Percentiles rank a stretch among this genome's conserved stretches.
Evolutionary conservation across 2,888 invertebrate species (phyloP).

Genomic region (Neria commutata): DNA sequence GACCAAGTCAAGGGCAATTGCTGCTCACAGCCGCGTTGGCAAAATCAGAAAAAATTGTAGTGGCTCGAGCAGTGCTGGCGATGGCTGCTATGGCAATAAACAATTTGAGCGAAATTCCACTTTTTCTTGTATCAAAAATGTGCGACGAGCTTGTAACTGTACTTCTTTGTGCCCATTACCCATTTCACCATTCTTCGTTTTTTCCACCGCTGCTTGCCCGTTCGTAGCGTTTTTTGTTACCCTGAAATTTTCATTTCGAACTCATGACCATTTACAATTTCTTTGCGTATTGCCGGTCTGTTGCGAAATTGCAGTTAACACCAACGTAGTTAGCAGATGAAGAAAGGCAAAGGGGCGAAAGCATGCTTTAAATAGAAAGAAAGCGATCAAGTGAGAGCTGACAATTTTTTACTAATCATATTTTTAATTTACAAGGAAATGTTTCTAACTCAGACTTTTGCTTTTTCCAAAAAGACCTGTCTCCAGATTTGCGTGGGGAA

Average conservation of each 20-base stretch:
- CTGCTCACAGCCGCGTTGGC: not conserved
- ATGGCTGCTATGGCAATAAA: slow-evolving; percentile 15
- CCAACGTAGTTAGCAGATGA: no score
- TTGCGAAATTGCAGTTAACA: not conserved
- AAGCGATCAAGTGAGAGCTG: no score
- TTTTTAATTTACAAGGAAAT: no score
- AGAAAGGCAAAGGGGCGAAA: no score
- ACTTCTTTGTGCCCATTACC: not conserved
- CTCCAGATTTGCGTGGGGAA: no score
- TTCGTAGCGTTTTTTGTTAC: slow-evolving; percentile 2
- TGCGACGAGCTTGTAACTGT: not conserved
- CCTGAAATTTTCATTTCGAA: slow-evolving; percentile 23
- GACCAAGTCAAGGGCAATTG: slow-evolving; percentile 26
- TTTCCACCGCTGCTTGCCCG: not conserved
- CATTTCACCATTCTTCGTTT: not conserved
- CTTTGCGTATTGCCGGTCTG: not conserved
- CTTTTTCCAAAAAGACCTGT: no score
- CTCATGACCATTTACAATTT: not conserved
- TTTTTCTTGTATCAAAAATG: slow-evolving; percentile 1
- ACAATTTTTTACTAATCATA: no score
- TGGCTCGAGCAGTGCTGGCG: not conserved
- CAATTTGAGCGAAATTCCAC: slow-evolving; percentile 9
- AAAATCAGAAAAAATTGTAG: not conserved
- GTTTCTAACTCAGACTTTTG: no score
- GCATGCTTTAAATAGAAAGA: no score